phyloP scores from a whole-genome alignment of 1,140 invertebrate species.

The Pachypsylla venusta region DNA sequence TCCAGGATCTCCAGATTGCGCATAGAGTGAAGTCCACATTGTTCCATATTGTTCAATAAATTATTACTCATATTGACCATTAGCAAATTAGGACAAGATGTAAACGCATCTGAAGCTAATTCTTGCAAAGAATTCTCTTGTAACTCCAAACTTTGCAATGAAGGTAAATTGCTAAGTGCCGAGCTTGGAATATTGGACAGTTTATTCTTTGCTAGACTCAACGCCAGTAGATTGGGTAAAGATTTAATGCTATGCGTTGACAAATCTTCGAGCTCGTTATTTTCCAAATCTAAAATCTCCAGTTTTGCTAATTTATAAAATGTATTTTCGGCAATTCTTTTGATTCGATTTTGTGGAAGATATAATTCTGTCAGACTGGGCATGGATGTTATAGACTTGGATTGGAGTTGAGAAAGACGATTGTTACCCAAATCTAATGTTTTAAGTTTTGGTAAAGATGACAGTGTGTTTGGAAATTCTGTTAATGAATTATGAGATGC shows the following conservation, averaged over 20 bases:
- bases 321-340: constrained; percentile 48
- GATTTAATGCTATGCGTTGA: constrained; percentile 57
- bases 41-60: constrained; percentile 49
- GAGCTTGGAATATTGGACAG: constrained; percentile 43
- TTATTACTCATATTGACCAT: constrained; percentile 71
- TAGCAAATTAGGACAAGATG: constrained; percentile 55
- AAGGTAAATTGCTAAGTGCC: constrained; percentile 58
- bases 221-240: constrained; percentile 55
- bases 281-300: constrained; percentile 56
- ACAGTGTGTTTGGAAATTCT: constrained; percentile 51
- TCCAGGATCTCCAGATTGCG: constrained; percentile 65
- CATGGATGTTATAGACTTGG: constrained; percentile 40
- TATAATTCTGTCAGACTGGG: constrained; percentile 47
- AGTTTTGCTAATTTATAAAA: constrained; percentile 55
- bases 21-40: constrained; percentile 51
- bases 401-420: constrained; percentile 34
- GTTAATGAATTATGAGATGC: constrained; percentile 61
- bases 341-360: constrained; percentile 56
- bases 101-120: constrained; percentile 59
- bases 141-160: constrained; percentile 54
- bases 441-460: constrained; percentile 46
- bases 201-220: constrained; percentile 46
- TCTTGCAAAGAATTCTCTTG: constrained; percentile 59
- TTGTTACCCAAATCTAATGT: constrained; percentile 65
- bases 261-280: constrained; percentile 63